These are phyloP conservation scores for Dallia pectoralis DNA, from an alignment of 2,797 vertebrate species.

Conservation along the genomic window DNA sequence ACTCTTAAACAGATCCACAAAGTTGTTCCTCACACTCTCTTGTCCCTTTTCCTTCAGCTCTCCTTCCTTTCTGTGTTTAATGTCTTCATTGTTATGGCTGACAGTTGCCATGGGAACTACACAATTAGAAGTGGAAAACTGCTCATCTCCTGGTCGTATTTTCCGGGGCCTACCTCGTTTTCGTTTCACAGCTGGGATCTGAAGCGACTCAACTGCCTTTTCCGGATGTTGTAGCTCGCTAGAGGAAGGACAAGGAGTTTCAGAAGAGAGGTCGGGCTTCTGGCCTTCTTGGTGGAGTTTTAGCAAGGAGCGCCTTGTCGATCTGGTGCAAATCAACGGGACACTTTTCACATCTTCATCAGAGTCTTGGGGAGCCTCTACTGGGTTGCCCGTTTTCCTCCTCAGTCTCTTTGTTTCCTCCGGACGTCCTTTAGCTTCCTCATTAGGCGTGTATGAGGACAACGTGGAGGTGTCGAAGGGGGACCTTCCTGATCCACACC, in stretches of 20 bases:
- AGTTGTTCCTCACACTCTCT: neutral
- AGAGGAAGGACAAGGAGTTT: neutral
- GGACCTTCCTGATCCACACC: slow-evolving; percentile 20
- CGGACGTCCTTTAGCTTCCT: neutral
- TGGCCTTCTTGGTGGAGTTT: neutral
- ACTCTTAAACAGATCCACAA: neutral
- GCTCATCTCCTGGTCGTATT: neutral
- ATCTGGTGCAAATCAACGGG: slow-evolving; percentile 22
- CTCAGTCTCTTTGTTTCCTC: neutral
- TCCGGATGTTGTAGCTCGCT: accelerated
- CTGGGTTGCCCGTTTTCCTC: neutral
- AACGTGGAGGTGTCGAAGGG: neutral
- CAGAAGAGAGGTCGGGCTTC: neutral
- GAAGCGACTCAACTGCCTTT: neutral
- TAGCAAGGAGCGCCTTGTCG: slow-evolving; percentile 35
- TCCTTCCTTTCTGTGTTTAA: neutral
- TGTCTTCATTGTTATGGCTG: neutral
- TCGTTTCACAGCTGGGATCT: slow-evolving; percentile 7
- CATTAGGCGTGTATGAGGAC: neutral
- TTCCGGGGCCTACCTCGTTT: slow-evolving; percentile 51
- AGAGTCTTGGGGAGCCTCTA: neutral
- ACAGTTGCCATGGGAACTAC: neutral
- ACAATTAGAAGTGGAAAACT: neutral
- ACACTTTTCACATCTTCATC: neutral
- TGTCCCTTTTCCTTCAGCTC: slow-evolving; percentile 3